phyloP scores from a whole-genome alignment of 2,797 vertebrate species.

The Alauda arvensis region DNA sequence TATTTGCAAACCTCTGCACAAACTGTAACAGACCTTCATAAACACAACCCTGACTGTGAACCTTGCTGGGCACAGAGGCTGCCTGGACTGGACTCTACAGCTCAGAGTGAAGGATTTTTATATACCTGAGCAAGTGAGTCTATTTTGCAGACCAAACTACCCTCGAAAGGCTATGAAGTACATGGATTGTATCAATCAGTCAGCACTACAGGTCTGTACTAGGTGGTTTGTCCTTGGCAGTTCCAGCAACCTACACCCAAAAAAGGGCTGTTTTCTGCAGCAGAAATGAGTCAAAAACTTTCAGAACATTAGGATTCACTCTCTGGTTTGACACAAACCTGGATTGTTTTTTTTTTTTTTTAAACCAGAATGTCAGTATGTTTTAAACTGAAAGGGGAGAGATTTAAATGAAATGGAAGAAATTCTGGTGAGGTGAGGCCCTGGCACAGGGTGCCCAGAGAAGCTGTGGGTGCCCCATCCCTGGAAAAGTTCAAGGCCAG shows the following conservation, averaged over 20 bases:
- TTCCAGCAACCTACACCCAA: not conserved
- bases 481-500: not conserved
- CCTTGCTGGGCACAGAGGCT: not conserved
- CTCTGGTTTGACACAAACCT: not conserved
- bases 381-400: not conserved
- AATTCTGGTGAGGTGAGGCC: no score
- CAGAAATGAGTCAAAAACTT: not conserved
- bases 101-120: not conserved
- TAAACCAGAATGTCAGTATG: not conserved
- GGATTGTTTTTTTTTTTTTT: accelerated
- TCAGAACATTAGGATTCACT: not conserved
- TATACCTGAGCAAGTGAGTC: not conserved
- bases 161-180: not conserved
- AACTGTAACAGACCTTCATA: not conserved
- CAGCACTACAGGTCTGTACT: not conserved
- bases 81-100: not conserved
- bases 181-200: not conserved
- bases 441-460: not conserved
- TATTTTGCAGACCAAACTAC: not conserved
- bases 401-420: not conserved
- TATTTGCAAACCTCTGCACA: not conserved
- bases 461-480: not conserved
- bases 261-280: not conserved
- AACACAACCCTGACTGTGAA: not conserved
- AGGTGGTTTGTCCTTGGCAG: not conserved